Base-by-base conservation (phyloP, 2,797 vertebrate species). In the Coendou prehensilis region DNA sequence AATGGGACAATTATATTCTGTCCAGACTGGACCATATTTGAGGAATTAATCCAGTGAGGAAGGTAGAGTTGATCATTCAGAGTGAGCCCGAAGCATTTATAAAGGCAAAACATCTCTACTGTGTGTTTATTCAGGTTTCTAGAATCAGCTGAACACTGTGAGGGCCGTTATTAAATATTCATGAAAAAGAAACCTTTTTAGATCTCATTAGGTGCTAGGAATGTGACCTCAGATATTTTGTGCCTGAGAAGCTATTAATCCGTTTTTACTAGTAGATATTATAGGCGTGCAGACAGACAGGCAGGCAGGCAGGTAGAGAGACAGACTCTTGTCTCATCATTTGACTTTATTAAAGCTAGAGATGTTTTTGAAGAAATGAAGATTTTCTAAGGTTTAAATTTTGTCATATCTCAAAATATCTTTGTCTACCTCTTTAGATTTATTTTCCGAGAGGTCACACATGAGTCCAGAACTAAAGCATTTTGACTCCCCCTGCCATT, bases 91-190 rank as follows among this genome's bases (percentile, higher is more conserved):
- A 69, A 89, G 57, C 14, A 67, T 67, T 75, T 92, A 13, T 45
- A 78, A 86, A 93, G n/a, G 64, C 57, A 56, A 85, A 85, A 57
- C 20, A 8, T 64, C n/a, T 63, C 59, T 30, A 14, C 10, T 54
- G 71, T 50, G 9, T 52, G 47, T 84, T 76, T 91, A 79, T 67
- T 85, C 9, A 75, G 41, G 6, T 56, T 94, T 81, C 92, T 75
- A 92, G 57, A 92, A 59, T 89, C 50, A 89, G 59, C 37, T 59
- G 11, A 59, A 30, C 28, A 86, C 37, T 37, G 63, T 14, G 26
- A 73, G 8, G 4, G 5, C 52, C 75, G 26, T 64, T 91, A 76
- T 52, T 80, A 96, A 92, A 81, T 89, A 57, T 92, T 85, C 22
- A 59, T 45, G 8, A 45, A 73, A 75, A n/a, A 33, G 59, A 47